Evolutionary conservation across 2,888 invertebrate genomes (phyloP), one percentile per base, ranked within the genome.

Genomic region (Drosophila phalerata): DNA sequence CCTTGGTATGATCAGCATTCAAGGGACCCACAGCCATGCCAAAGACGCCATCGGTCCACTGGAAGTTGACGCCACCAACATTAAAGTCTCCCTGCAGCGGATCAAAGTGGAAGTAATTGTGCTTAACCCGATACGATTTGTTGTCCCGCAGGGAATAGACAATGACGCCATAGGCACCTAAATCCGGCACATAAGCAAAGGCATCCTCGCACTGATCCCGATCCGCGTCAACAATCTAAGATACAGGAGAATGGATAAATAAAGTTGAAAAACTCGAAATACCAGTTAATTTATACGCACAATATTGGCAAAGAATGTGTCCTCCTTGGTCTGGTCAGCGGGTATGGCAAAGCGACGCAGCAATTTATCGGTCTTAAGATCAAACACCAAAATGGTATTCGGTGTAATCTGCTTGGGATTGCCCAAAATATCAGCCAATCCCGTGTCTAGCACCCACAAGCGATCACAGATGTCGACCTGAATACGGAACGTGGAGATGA

Each of bases 1-100:
- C 95, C 73, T 95, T 95, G 75, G 93, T 85, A 30, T 94, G 94
- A 80, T 95, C 94, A 6, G 93, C 92, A 70, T 94, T 93, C 67
- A 93, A 93, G 34, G 94, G 94, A 0, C 95, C 95, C 17, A 96
- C 92, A 2, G 96, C 96, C 73, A 97, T 89, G 15, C 95, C 96
- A 81, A 97, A 97, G 0, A 97, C 94, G 1, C 97, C 97, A 90
- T 97, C 97, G 0, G 96, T 96, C 97, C 97, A 97, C 90, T 97
- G 97, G 94, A 97, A 97, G 90, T 96, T 95, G 22, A 96, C 94
- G 5, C 97, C 97, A 45, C 95, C 96, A 13, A 97, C 94, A 81
- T 95, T 95, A 91, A 96, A 96, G 77, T 96, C 94, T 3, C 97
- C 97, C 84, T 94, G 93, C 22, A 97, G 92, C 0, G 97, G 97